Evolutionary conservation across 2,888 invertebrate species (phyloP).

Genomic region (Ashinkailepas kermadecensis): DNA sequence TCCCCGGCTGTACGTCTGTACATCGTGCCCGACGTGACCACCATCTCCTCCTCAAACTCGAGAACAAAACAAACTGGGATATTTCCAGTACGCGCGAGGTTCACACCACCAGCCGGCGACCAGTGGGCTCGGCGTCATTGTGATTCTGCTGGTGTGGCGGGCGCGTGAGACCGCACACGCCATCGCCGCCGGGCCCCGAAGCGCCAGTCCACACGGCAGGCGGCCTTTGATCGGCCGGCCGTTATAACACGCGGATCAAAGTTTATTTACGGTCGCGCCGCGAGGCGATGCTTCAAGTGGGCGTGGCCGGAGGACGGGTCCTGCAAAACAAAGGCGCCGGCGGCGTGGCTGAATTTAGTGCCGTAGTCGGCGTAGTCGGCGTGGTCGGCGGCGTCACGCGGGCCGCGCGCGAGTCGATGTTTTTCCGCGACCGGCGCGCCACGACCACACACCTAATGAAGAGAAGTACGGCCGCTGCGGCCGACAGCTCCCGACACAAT

Average conservation of each 20-base stretch:
- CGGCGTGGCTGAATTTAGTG: not conserved
- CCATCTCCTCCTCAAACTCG: too few relatives aligned
- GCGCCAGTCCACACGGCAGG: not conserved
- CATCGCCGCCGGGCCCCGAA: not conserved
- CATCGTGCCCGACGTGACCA: too few relatives aligned
- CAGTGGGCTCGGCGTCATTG: too few relatives aligned
- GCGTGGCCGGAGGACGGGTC: not conserved
- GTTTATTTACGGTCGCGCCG: not conserved
- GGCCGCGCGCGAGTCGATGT: not conserved
- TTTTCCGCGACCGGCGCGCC: not conserved
- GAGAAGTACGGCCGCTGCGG: not conserved
- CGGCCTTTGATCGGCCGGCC: constrained; percentile 2
- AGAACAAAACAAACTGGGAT: too few relatives aligned
- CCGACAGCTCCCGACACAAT: not conserved
- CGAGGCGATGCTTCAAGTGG: not conserved
- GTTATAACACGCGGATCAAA: not conserved
- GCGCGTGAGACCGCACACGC: too few relatives aligned
- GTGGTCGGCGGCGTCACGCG: too few relatives aligned
- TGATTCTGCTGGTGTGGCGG: too few relatives aligned
- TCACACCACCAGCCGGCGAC: too few relatives aligned
- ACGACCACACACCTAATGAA: not conserved
- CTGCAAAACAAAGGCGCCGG: constrained; percentile 5
- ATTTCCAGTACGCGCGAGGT: too few relatives aligned
- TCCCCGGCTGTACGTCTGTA: too few relatives aligned
- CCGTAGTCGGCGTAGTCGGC: too few relatives aligned